A percentile compares a stretch with the other conserved stretches of the same genome.
Conservation (phyloP, 2,888 invertebrate species). For the Oscheius sp. region DNA sequence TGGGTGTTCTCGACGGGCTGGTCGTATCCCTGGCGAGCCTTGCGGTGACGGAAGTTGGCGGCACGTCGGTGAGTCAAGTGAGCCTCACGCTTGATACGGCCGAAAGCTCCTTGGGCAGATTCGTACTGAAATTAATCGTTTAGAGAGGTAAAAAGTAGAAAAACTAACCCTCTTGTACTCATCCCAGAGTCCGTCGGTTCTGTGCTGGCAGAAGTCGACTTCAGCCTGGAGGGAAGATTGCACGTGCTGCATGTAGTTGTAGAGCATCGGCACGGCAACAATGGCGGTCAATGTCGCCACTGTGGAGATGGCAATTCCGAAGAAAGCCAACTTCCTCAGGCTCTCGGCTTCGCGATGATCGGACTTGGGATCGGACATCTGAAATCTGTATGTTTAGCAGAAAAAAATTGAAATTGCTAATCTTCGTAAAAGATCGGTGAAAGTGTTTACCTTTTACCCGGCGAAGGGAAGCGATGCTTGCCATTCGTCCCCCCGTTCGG, state of each 20-base stretch:
- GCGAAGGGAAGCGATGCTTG: constrained; percentile 7
- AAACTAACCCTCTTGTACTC: constrained; percentile 54
- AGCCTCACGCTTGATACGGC: constrained; percentile 63
- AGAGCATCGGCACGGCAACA: constrained; percentile 62
- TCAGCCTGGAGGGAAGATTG: constrained; percentile 61
- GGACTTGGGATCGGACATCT: constrained; percentile 54
- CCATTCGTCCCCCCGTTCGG: constrained; percentile 1
- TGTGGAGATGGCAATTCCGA: constrained; percentile 61
- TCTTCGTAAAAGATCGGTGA: background rate
- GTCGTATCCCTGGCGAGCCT: constrained; percentile 39
- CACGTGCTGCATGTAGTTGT: constrained; percentile 65
- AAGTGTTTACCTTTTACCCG: constrained; percentile 21
- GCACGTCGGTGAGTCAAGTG: constrained; percentile 10
- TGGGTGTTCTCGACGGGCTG: constrained; percentile 46
- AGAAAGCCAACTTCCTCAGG: constrained; percentile 54
- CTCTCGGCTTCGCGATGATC: constrained; percentile 51
- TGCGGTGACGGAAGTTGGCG: background rate
- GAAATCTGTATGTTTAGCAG: constrained; percentile 13
- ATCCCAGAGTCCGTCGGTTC: constrained; percentile 61
- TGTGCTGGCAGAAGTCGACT: constrained; percentile 59
- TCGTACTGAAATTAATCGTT: constrained; percentile 38
- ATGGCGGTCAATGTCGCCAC: constrained; percentile 62
- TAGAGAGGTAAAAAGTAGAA: background rate
- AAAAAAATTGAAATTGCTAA: background rate
- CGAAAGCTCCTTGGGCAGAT: constrained; percentile 60